Conservation (phyloP, 2,113 vertebrate species). For the Corythaeola cristata region DNA sequence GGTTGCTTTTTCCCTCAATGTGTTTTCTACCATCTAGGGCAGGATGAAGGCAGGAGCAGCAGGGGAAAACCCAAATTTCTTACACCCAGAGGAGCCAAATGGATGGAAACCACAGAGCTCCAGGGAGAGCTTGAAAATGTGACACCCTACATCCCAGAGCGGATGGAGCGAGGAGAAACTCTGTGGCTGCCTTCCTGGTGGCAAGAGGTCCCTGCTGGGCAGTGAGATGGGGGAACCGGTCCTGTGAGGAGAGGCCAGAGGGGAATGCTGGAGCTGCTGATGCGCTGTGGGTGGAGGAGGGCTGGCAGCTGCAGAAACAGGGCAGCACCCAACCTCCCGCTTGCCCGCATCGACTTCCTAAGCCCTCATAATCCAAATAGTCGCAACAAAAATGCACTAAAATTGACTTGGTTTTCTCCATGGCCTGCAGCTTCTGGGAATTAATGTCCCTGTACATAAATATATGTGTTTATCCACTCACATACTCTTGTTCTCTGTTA, state of each 20-base stretch:
- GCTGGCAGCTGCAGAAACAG: neutral
- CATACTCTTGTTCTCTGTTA: neutral
- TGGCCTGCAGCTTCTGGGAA: neutral
- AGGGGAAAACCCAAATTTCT: neutral
- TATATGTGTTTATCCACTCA: neutral
- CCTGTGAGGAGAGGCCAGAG: neutral
- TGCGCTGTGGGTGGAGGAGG: neutral
- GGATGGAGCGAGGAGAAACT: neutral
- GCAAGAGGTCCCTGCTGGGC: neutral
- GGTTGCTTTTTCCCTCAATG: neutral
- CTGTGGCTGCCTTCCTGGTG: neutral
- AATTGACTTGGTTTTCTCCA: neutral
- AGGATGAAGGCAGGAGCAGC: neutral
- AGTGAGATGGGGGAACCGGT: neutral
- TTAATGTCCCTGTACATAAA: neutral
- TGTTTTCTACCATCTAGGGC: neutral
- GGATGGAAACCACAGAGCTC: neutral
- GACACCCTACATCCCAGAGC: no score
- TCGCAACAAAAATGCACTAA: neutral
- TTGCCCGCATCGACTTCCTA: neutral
- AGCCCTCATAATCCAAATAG: neutral
- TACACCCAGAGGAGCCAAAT: neutral
- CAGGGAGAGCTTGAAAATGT: neutral
- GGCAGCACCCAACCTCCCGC: neutral
- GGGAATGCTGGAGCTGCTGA: accelerated